These are phyloP conservation scores for Bugulina stolonifera DNA, from an alignment of 2,888 invertebrate species.

Conservation along the genomic window DNA sequence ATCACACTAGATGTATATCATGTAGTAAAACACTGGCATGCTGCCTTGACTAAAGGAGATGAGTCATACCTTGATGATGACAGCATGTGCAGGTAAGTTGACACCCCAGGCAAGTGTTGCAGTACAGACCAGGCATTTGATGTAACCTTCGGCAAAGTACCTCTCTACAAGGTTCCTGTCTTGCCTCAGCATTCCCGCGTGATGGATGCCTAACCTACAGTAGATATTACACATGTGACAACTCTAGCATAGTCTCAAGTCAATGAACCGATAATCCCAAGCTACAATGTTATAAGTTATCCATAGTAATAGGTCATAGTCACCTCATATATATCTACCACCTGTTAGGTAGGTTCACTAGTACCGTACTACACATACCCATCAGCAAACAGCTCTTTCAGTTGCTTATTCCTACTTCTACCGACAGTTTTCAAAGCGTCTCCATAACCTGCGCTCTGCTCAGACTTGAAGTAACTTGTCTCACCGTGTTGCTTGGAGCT, in stretches of 20 bases:
- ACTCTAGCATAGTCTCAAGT: no score
- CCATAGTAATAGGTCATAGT: no score
- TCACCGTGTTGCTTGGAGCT: constrained; percentile 54
- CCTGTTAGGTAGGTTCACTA: no score
- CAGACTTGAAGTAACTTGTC: constrained; percentile 38
- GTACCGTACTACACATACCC: constrained; percentile 61
- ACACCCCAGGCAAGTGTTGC: constrained; percentile 99
- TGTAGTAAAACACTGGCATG: no score
- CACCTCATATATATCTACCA: no score
- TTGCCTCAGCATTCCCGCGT: constrained; percentile 85
- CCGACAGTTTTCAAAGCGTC: constrained; percentile 61
- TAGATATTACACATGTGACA: no score
- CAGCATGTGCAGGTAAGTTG: constrained; percentile 96
- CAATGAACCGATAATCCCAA: no score
- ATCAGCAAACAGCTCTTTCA: constrained; percentile 74
- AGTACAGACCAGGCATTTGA: constrained; percentile 86
- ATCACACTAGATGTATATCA: no score
- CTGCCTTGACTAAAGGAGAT: no score
- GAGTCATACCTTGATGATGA: constrained; percentile 75
- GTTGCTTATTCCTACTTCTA: constrained; percentile 63
- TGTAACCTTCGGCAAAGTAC: constrained; percentile 78
- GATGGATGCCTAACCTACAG: constrained; percentile 75
- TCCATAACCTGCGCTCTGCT: constrained; percentile 55
- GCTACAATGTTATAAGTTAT: no score
- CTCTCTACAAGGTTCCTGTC: constrained; percentile 76